These are phyloP conservation scores for Pempheris klunzingeri DNA, from an alignment of 2,797 vertebrate genomes.

Conservation along the genomic window DNA sequence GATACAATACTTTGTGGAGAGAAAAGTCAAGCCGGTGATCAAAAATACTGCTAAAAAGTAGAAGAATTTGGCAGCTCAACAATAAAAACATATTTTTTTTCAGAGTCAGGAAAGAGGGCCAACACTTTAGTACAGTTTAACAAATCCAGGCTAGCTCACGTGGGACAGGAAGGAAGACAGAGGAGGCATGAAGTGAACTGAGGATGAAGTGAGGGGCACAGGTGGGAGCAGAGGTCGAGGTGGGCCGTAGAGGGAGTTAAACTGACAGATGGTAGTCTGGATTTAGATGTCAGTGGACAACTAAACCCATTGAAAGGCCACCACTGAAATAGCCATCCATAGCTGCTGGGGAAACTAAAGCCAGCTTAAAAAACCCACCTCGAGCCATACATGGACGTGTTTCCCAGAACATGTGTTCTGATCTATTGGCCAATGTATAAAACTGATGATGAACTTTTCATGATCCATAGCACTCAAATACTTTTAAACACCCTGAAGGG, in stretches of 20 bases:
- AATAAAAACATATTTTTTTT: constrained; percentile 6
- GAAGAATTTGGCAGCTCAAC: background rate
- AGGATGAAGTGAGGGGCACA: constrained; percentile 39
- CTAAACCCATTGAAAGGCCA: constrained; percentile 68
- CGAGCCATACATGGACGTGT: background rate
- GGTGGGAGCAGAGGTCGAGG: constrained; percentile 46
- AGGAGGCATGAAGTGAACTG: constrained; percentile 4
- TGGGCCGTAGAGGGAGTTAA: constrained; percentile 44
- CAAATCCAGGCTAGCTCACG: constrained; percentile 8
- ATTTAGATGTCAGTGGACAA: constrained; percentile 68
- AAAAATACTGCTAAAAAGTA: background rate
- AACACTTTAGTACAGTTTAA: background rate
- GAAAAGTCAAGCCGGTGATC: background rate
- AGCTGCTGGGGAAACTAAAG: constrained; percentile 22
- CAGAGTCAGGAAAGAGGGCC: background rate
- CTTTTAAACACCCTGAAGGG: background rate
- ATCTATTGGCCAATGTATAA: background rate
- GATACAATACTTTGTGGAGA: background rate
- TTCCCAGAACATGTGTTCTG: background rate
- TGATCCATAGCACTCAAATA: background rate
- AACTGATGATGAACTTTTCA: background rate
- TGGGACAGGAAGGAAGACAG: constrained; percentile 32
- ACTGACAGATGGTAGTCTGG: constrained; percentile 70
- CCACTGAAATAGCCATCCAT: constrained; percentile 51
- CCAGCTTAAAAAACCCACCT: constrained; percentile 26